Evolutionary conservation across 2,113 vertebrate species (phyloP).

Genomic region (Leiothrix lutea): DNA sequence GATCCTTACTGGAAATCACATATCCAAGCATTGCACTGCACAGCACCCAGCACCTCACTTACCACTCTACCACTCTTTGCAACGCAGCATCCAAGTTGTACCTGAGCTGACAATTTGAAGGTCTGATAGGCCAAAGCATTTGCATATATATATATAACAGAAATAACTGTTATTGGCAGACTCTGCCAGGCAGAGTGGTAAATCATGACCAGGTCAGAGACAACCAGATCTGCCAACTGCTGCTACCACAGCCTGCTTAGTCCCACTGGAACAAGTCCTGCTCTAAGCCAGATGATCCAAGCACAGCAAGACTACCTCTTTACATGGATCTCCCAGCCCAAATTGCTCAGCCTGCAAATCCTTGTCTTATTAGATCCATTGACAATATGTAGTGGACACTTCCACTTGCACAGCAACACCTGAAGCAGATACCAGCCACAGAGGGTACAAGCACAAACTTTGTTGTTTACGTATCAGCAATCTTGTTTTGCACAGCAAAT

Average conservation of each 20-base stretch:
- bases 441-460: background rate
- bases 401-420: background rate
- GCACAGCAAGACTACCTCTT: background rate
- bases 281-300: background rate
- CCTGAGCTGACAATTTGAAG: background rate
- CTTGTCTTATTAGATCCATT: background rate
- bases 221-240: background rate
- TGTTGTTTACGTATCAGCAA: background rate
- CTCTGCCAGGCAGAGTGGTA: background rate
- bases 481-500: background rate
- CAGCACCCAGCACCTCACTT: background rate
- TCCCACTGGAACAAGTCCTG: background rate
- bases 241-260: background rate
- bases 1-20: background rate
- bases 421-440: background rate
- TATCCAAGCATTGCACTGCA: background rate
- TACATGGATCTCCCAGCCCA: background rate
- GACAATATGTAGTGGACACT: background rate
- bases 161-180: background rate
- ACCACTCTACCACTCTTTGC: background rate
- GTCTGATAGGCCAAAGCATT: background rate
- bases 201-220: background rate
- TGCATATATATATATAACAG: background rate
- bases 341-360: background rate
- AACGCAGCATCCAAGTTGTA: background rate